These are phyloP conservation scores for Apostichopus japonicus DNA, from an alignment of 35 echinoderm and acorn worm genomes.

Conservation along the genomic window DNA sequence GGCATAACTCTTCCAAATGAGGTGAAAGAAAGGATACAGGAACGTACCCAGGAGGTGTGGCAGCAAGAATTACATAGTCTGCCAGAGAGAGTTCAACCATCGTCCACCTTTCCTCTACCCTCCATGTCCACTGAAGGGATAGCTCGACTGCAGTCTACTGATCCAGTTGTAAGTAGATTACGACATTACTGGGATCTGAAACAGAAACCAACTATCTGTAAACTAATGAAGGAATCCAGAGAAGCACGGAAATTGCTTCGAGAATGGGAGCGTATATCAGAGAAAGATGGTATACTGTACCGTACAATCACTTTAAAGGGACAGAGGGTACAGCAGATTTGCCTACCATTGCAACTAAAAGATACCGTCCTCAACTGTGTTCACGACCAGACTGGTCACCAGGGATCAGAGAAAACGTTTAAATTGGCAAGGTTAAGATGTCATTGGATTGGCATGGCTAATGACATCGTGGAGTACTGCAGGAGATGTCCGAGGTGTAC, in stretches of 20 bases:
- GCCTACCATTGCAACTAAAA: conserved; percentile 44
- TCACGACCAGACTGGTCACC: conserved; percentile 72
- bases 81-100: too few relatives aligned
- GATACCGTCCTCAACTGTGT: conserved; percentile 4
- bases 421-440: conserved; percentile 32
- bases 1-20: background rate
- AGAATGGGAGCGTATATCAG: conserved; percentile 11
- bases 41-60: too few relatives aligned
- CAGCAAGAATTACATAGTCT: too few relatives aligned
- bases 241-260: conserved; percentile 25
- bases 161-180: background rate
- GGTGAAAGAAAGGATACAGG: background rate
- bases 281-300: conserved; percentile 52
- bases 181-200: background rate
- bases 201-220: background rate
- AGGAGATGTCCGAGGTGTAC: conserved; percentile 1
- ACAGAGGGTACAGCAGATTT: conserved; percentile 36
- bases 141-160: background rate
- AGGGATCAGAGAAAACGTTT: conserved; percentile 57
- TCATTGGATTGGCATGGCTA: conserved; percentile 36
- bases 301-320: background rate
- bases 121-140: background rate
- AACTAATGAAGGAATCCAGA: conserved; percentile 40
- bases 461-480: conserved; percentile 32
- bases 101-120: background rate